Evolutionary conservation across 2,797 vertebrate genomes (phyloP).

Genomic region (Chaunax sp.): DNA sequence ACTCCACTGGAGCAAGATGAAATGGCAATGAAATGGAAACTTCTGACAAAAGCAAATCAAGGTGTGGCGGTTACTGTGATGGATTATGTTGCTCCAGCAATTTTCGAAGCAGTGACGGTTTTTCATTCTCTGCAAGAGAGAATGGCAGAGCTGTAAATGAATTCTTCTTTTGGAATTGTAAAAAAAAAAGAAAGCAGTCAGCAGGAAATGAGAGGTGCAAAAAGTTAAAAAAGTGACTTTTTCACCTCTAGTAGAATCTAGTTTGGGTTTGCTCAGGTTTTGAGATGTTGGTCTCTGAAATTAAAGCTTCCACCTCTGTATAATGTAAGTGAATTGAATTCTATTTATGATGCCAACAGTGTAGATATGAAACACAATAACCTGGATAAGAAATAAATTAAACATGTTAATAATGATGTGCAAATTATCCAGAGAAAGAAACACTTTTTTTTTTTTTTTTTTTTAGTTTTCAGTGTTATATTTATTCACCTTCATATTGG

Average conservation of each 20-base stretch:
- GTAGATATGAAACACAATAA: neutral
- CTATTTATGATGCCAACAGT: no score
- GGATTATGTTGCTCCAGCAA: slow-evolving; percentile 21
- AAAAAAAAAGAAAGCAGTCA: neutral
- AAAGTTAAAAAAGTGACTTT: neutral
- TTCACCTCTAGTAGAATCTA: no score
- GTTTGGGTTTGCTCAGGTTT: no score
- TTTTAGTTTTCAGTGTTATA: neutral
- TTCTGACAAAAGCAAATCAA: slow-evolving; percentile 49
- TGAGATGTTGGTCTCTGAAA: neutral
- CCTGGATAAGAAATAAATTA: neutral
- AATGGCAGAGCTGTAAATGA: slow-evolving; percentile 21
- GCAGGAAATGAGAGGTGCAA: neutral
- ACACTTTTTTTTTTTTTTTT: neutral
- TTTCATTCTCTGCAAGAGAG: slow-evolving; percentile 6
- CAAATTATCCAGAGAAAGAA: neutral
- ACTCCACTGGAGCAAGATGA: slow-evolving; percentile 37
- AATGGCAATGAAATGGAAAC: slow-evolving; percentile 44
- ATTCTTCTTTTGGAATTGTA: neutral
- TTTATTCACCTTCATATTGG: no score
- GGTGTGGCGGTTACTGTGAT: slow-evolving; percentile 34
- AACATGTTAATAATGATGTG: neutral
- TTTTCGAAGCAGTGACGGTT: slow-evolving; percentile 32
- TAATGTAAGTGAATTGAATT: neutral
- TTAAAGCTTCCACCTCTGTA: neutral